These are phyloP conservation scores for Gasterosteus nipponicus DNA, from an alignment of 2,113 vertebrate genomes.

Conservation along the genomic window DNA sequence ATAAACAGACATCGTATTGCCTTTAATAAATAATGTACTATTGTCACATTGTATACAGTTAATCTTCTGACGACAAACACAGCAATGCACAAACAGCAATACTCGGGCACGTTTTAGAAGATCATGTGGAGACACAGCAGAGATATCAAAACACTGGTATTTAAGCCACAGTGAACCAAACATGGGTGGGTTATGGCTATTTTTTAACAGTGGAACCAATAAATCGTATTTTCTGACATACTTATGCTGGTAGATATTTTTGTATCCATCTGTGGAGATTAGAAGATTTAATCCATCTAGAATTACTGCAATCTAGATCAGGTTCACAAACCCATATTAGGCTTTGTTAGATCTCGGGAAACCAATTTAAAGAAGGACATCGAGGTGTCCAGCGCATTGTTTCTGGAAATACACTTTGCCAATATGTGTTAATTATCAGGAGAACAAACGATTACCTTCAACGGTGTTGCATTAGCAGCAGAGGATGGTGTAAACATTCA, in stretches of 20 bases:
- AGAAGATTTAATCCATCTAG: not conserved
- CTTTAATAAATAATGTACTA: conserved; percentile 68
- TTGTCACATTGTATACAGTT: conserved; percentile 58
- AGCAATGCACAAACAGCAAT: conserved; percentile 74
- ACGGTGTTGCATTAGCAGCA: not conserved
- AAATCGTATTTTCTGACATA: conserved; percentile 13
- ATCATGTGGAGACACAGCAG: conserved; percentile 69
- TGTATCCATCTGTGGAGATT: not conserved
- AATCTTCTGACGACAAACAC: conserved; percentile 72
- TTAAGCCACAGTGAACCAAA: conserved; percentile 51
- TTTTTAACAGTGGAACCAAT: conserved; percentile 30
- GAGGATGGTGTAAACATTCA: not conserved
- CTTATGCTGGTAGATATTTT: not conserved
- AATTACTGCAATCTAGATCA: not conserved
- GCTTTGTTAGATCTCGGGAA: not conserved
- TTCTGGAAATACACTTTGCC: not conserved
- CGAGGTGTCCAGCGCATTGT: not conserved
- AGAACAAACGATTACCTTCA: not conserved
- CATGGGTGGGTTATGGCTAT: conserved; percentile 27
- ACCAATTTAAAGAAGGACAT: conserved; percentile 4
- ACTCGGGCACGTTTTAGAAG: conserved; percentile 64
- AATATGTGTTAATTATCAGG: conserved; percentile 3
- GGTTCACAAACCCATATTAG: not conserved
- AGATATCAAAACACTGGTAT: conserved; percentile 57
- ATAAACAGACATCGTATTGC: conserved; percentile 74